Evolutionary conservation across 1,140 invertebrate genomes (phyloP).

Genomic region (Belonocnema kinseyi): DNA sequence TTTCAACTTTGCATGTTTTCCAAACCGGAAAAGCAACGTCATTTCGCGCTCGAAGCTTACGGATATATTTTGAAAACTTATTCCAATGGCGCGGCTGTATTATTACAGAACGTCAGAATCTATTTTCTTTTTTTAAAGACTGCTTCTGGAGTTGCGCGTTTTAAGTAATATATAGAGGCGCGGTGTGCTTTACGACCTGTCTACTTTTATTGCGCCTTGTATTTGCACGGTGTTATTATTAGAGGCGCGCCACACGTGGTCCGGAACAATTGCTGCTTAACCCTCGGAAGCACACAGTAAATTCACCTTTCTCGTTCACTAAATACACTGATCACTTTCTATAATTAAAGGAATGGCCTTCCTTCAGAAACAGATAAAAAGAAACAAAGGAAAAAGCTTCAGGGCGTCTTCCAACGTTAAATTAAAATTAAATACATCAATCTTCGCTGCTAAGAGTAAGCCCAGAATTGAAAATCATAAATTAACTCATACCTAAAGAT

Average conservation of each 20-base stretch:
- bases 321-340: constrained; percentile 16
- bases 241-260: constrained; percentile 39
- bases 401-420: too few relatives aligned
- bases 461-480: too few relatives aligned
- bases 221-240: constrained; percentile 8
- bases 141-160: constrained; percentile 8
- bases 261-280: constrained; percentile 36
- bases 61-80: neutral
- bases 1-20: neutral
- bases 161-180: constrained; percentile 21
- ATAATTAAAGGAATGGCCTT: neutral
- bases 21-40: constrained; percentile 11
- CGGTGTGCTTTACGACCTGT: constrained; percentile 49
- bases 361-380: neutral
- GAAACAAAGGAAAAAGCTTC: neutral
- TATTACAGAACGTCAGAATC: constrained; percentile 24
- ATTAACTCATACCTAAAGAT: too few relatives aligned
- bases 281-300: neutral
- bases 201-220: constrained; percentile 37
- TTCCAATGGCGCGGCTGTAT: neutral
- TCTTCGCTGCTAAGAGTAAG: too few relatives aligned
- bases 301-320: constrained; percentile 9
- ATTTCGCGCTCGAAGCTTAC: neutral
- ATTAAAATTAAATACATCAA: too few relatives aligned
- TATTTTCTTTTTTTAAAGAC: neutral